Evolutionary conservation across 2,888 invertebrate genomes (phyloP).

Genomic region (Scaptodrosophila latifasciaeformis): DNA sequence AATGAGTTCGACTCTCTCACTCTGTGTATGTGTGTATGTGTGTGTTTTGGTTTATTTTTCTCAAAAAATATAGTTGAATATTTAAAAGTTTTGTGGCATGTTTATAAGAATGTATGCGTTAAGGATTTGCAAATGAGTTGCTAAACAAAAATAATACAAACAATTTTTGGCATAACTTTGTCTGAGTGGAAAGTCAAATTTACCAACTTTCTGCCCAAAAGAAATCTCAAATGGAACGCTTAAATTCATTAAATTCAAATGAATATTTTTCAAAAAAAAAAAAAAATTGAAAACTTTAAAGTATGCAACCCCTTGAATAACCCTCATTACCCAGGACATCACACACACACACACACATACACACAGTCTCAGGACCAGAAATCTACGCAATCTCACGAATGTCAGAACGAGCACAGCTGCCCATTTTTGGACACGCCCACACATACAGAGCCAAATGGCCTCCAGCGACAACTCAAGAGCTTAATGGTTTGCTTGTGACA

Average conservation of each 20-base stretch:
- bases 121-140: conserved; percentile 53
- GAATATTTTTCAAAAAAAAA: background rate
- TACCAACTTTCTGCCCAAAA: background rate
- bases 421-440: conserved; percentile 16
- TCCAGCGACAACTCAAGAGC: conserved; percentile 44
- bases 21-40: conserved; percentile 9
- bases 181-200: conserved; percentile 18
- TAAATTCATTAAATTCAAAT: too few species aligned
- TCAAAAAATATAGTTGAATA: conserved; percentile 31
- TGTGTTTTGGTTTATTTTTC: conserved; percentile 13
- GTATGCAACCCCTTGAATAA: conserved; percentile 8
- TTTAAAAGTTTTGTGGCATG: conserved; percentile 45
- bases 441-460: background rate
- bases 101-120: conserved; percentile 52
- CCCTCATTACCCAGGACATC: conserved; percentile 8
- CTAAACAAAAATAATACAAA: conserved; percentile 24
- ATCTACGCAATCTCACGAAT: too few species aligned
- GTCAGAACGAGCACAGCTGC: conserved; percentile 36
- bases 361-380: conserved; percentile 14
- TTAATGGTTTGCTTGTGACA: conserved; percentile 51
- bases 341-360: conserved; percentile 5
- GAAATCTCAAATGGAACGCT: background rate
- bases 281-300: conserved; percentile 2
- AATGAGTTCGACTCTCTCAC: conserved; percentile 24
- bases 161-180: conserved; percentile 52